Conservation (phyloP, 2,113 vertebrate species). For the Pluvianellus socialis region DNA sequence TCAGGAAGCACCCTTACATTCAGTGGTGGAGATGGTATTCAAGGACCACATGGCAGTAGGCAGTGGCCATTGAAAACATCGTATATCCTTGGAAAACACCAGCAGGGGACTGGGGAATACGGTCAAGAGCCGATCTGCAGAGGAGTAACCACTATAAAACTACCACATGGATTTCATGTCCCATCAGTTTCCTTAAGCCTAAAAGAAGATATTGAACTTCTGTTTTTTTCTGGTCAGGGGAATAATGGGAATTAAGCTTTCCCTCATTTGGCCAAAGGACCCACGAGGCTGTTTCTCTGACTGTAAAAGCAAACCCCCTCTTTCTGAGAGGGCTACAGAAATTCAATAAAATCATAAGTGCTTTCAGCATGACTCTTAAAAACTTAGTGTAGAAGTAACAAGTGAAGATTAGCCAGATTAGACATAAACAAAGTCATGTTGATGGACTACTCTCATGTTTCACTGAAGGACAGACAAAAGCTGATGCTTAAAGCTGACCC, state of each 20-base stretch:
- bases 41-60: background rate
- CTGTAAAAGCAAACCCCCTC: background rate
- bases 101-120: background rate
- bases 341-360: background rate
- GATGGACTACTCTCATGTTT: background rate
- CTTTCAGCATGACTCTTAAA: background rate
- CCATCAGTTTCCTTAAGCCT: background rate
- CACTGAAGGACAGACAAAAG: background rate
- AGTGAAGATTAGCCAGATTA: background rate
- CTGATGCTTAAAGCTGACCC: background rate
- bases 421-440: background rate
- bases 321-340: background rate
- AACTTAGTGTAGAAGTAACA: background rate
- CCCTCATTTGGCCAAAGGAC: background rate
- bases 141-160: background rate
- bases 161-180: background rate
- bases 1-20: background rate
- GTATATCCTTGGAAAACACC: background rate
- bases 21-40: background rate
- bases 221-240: background rate
- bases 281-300: background rate
- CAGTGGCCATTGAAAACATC: background rate
- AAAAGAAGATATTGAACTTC: background rate
- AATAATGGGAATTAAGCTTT: background rate
- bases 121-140: background rate